These are phyloP conservation scores for Pantherophis vulpinus DNA, from an alignment of 2,797 vertebrate species.

Conservation along the genomic window DNA sequence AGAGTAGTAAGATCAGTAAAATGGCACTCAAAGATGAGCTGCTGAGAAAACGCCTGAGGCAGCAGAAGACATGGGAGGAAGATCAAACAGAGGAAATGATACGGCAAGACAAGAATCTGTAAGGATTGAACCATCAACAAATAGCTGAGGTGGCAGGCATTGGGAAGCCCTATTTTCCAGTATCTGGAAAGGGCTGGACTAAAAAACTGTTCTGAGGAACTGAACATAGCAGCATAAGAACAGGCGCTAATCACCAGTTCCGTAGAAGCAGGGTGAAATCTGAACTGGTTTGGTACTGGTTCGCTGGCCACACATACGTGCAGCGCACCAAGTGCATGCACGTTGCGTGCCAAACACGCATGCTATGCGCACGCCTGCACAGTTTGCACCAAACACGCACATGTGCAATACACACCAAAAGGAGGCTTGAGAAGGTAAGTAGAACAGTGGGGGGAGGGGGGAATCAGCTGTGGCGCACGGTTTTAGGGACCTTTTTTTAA, in stretches of 20 bases:
- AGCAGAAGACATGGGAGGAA: neutral
- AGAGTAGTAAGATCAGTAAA: neutral
- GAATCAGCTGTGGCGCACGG: no score
- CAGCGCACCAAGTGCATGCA: no score
- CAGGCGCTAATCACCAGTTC: neutral
- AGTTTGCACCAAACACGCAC: no score
- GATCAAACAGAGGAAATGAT: neutral
- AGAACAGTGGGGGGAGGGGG: no score
- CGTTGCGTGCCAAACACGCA: no score
- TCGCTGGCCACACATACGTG: rapidly evolving
- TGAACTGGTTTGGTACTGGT: no score
- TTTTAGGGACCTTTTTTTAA: no score
- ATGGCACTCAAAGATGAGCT: neutral
- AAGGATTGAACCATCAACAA: neutral
- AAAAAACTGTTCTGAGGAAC: neutral
- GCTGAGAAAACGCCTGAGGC: neutral
- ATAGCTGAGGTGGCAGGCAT: neutral
- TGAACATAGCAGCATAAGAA: neutral
- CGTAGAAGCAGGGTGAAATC: neutral
- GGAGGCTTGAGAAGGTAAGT: no score
- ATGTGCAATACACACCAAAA: no score
- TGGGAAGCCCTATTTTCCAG: neutral
- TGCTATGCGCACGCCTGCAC: no score
- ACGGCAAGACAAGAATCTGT: neutral
- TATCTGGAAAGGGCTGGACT: neutral